A percentile compares a stretch with the other conserved stretches of the same genome.
Conservation (phyloP, 2,113 vertebrate species). For the Gadus chalcogrammus region DNA sequence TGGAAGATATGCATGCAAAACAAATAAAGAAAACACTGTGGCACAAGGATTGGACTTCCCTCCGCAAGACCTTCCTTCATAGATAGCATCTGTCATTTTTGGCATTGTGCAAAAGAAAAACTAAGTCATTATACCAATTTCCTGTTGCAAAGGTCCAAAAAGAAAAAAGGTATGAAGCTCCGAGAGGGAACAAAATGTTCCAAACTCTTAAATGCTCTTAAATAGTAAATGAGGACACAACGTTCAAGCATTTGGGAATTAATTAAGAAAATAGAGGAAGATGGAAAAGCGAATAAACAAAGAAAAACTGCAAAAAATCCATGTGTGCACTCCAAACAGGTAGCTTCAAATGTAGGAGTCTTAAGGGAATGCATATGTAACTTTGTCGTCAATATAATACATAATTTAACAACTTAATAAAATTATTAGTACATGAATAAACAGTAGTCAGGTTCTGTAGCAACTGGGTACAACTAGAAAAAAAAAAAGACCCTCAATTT, state of each 20-base stretch:
- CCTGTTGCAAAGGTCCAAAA: slow-evolving; percentile 34
- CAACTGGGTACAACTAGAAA: slow-evolving; percentile 26
- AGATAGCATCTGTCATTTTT: slow-evolving; percentile 58
- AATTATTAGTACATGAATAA: slow-evolving; percentile 57
- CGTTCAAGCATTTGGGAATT: slow-evolving; percentile 20
- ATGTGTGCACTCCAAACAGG: slow-evolving; percentile 34
- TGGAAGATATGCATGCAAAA: slow-evolving; percentile 6
- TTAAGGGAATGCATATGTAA: slow-evolving; percentile 55
- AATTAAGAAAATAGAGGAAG: slow-evolving; percentile 32
- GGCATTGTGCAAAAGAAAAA: slow-evolving; percentile 62
- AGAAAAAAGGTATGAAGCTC: slow-evolving; percentile 14
- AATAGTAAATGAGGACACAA: slow-evolving; percentile 1
- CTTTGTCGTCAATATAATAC: slow-evolving; percentile 65
- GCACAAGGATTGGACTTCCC: slow-evolving; percentile 35
- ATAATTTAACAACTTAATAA: slow-evolving; percentile 64
- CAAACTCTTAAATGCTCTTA: slow-evolving; percentile 35
- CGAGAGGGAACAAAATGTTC: slow-evolving; percentile 23
- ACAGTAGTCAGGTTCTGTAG: slow-evolving; percentile 41
- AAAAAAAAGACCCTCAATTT: slow-evolving; percentile 51
- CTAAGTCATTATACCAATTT: slow-evolving; percentile 14
- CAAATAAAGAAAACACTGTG: slow-evolving; percentile 22
- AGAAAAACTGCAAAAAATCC: slow-evolving; percentile 54
- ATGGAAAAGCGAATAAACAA: slow-evolving; percentile 20
- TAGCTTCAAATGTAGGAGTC: slow-evolving; percentile 20
- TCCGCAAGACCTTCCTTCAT: slow-evolving; percentile 36